A percentile compares a stretch with the other conserved stretches of the same genome.
Conservation (phyloP, 2,888 invertebrate genomes). For the Drosophila emarginata region DNA sequence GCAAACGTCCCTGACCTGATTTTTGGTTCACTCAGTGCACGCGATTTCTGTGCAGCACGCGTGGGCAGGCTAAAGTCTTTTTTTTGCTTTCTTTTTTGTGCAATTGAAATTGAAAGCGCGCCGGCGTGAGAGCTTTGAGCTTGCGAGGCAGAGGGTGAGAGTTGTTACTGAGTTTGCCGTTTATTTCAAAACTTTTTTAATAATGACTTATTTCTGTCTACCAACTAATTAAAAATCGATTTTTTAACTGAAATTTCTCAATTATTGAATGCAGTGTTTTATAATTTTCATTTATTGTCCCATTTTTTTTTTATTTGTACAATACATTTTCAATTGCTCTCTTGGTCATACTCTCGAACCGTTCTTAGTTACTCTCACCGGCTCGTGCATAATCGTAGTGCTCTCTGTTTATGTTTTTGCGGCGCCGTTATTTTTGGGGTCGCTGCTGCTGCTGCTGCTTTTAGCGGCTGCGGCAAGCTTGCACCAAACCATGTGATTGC, state of each 20-base stretch:
- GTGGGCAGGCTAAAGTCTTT: constrained; percentile 53
- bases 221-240: background rate
- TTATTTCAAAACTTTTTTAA: background rate
- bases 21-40: constrained; percentile 57
- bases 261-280: background rate
- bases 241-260: background rate
- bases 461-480: constrained; percentile 58
- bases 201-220: background rate
- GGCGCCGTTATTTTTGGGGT: constrained; percentile 56
- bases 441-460: constrained; percentile 36
- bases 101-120: constrained; percentile 54
- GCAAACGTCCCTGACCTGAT: constrained; percentile 82
- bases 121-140: constrained; percentile 48
- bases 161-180: background rate
- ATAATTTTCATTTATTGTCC: background rate
- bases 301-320: too few relatives aligned
- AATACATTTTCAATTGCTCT: background rate
- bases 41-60: constrained; percentile 69
- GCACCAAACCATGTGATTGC: constrained; percentile 70
- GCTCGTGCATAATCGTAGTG: constrained; percentile 19
- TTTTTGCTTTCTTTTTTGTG: constrained; percentile 2
- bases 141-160: constrained; percentile 15
- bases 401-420: constrained; percentile 79
- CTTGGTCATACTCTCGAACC: constrained; percentile 25
- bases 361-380: constrained; percentile 35